Evolutionary conservation across 2,797 vertebrate genomes (phyloP), one percentile per base, ranked within the genome.

Genomic region (Synaphobranchus kaupii): DNA sequence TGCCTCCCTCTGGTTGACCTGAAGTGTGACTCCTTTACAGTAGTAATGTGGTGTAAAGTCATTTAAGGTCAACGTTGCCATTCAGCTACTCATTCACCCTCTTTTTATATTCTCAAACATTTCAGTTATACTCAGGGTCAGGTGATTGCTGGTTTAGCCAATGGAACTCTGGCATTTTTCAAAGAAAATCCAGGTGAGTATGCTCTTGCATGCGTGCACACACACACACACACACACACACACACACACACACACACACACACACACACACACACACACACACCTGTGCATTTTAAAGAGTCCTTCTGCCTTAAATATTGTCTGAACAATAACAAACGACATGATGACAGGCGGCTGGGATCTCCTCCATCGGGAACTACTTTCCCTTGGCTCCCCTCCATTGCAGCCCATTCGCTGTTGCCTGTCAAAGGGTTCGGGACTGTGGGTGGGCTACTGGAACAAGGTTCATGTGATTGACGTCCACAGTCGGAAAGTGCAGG

Each of bases 381-480:
- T 96, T 89, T 88, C 92, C 56, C 91, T 97, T 1, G 95, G 94
- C 50, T 88, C 92, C 17, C 92, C 92, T 44, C 95, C 95, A 25
- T n/a, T 96, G 93, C 96, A 96, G 92, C 96, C 96, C 5, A 92
- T 97, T 88, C 96, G 96, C 89, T 96, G 96, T 89, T 95, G 95
- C 92, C 93, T 97, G 15, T 94, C 93, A n/a, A 96, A 95, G 92
- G 92, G 90, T 3, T 89, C 89, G 4, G 91, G 90, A 34, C 84
- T 96, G 85, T 97, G 96, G 96, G 96, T 96, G 85, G 96, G 96
- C 86, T 97, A 96, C 89, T 96, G 96, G 96, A 97, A 97, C 90
- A 94, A 87, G 91, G 90, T 97, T 31, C 92, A 95, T 13, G 93
- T 97, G 68, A 93, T 97, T 15, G 93, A 95, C 87, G 83, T 90